Evolutionary conservation across 1,140 invertebrate species (phyloP), one percentile per base, ranked within the genome.

Genomic region (Maconellicoccus hirsutus): DNA sequence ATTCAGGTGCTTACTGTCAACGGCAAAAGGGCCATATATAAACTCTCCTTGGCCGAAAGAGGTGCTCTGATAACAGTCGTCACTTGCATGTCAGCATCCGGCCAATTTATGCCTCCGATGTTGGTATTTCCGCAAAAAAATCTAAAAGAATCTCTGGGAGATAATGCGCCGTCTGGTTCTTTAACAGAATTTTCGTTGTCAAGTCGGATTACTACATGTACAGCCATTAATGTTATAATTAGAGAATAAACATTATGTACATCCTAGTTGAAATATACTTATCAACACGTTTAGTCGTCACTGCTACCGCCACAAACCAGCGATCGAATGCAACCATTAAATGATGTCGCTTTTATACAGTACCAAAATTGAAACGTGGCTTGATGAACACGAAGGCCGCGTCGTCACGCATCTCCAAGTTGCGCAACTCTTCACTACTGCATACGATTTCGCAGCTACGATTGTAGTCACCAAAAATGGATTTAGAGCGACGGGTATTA

Each of bases 71-170:
- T 76, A 12, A 78, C 77, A n/a, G 27, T 76, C 39, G 66, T 72
- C 77, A 63, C 74, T 75, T 75, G 77, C 22, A 77, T 77, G 4
- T 80, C 75, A 77, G 80, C 79, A 52, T 59, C 76, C 10, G 80
- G 82, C 21, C 76, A 75, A 69, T 78, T 74, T 71, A 75, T 83
- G 21, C 78, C 80, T 21, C 77, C 77, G 29, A 72, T 78, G 75
- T 71, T 79, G 8, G 77, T 79, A 71, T 79, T 77, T 75, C 77
- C 78, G 0, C 72, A 77, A 33, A 79, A 78, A 77, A 75, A 75
- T 69, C 74, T 75, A 72, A 76, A 72, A 42, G 74, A n/a, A 76
- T 42, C 70, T 73, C 39, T 71, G 79, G 70, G 76, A 77, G 75
- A 76, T 75, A 75, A 76, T 76, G 59, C 76, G 69, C 76, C 78